Conservation (phyloP, 2,113 vertebrate genomes). For the Okapia johnstoni region DNA sequence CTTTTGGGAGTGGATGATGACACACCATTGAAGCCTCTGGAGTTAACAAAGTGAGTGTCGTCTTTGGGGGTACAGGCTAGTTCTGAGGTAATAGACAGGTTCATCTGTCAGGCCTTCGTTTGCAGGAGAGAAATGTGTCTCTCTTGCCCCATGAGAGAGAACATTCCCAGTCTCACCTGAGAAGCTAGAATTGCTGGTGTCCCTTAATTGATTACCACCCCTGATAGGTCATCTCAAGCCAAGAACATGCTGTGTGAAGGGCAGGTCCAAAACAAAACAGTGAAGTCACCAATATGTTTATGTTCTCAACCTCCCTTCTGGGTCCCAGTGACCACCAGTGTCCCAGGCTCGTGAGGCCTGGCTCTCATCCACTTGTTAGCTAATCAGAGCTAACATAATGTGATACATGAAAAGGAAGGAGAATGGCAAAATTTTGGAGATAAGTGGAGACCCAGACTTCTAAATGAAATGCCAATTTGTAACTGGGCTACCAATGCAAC, state of each 20-base stretch:
- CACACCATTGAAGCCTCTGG: not conserved
- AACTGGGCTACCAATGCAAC: not conserved
- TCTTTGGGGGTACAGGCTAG: not conserved
- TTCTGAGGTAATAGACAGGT: not conserved
- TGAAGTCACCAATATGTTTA: not conserved
- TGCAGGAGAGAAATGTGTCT: not conserved
- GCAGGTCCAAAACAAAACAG: not conserved
- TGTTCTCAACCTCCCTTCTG: not conserved
- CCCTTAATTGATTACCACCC: not conserved
- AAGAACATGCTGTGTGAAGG: not conserved
- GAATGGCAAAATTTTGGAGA: not conserved
- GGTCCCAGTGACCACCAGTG: too few species aligned
- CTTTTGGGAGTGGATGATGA: not conserved
- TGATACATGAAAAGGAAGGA: not conserved
- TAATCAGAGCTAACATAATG: not conserved
- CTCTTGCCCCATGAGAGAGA: not conserved
- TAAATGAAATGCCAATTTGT: not conserved
- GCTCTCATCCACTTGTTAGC: not conserved
- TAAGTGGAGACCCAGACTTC: not conserved
- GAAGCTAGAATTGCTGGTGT: not conserved
- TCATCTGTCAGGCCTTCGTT: not conserved
- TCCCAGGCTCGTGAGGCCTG: not conserved
- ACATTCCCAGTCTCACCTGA: not conserved
- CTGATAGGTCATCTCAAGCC: not conserved
- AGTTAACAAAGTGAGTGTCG: not conserved